phyloP scores from a whole-genome alignment of 1,140 invertebrate genomes.

The Sycophaga agraensis region DNA sequence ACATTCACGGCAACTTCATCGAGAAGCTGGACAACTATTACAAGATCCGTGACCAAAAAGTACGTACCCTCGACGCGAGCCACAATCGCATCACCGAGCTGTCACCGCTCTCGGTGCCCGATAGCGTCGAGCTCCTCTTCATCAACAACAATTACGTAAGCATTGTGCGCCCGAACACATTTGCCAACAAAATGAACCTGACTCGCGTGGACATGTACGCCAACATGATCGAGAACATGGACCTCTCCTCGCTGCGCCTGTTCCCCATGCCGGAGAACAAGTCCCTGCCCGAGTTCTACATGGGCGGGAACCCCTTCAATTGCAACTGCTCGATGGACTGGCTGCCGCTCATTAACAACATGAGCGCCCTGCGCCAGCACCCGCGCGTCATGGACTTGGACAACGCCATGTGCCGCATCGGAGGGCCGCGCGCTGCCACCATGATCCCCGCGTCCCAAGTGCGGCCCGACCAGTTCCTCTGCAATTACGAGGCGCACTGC shows the following conservation, averaged over 20 bases:
- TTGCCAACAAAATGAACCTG: constrained; percentile 80
- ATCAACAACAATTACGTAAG: constrained; percentile 88
- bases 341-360: constrained; percentile 83
- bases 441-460: constrained; percentile 67
- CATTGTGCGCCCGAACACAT: constrained; percentile 78
- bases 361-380: constrained; percentile 76
- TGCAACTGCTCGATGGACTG: constrained; percentile 93
- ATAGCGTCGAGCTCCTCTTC: constrained; percentile 84
- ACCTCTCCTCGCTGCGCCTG: constrained; percentile 76
- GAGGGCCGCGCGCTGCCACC: constrained; percentile 71
- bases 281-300: constrained; percentile 80
- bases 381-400: constrained; percentile 84
- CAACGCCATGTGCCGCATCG: constrained; percentile 81
- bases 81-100: constrained; percentile 83
- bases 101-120: constrained; percentile 78
- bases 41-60: constrained; percentile 66
- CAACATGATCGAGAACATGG: constrained; percentile 80
- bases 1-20: constrained; percentile 86
- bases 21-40: constrained; percentile 84
- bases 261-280: constrained; percentile 69
- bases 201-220: constrained; percentile 86
- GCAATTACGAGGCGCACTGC: constrained; percentile 88
- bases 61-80: constrained; percentile 83
- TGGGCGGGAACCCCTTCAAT: constrained; percentile 86
- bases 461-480: constrained; percentile 81